Percentiles rank a stretch among this genome's conserved stretches.
These are phyloP conservation scores for Scomber scombrus DNA, from an alignment of 2,113 vertebrate species.

Conservation along the genomic window DNA sequence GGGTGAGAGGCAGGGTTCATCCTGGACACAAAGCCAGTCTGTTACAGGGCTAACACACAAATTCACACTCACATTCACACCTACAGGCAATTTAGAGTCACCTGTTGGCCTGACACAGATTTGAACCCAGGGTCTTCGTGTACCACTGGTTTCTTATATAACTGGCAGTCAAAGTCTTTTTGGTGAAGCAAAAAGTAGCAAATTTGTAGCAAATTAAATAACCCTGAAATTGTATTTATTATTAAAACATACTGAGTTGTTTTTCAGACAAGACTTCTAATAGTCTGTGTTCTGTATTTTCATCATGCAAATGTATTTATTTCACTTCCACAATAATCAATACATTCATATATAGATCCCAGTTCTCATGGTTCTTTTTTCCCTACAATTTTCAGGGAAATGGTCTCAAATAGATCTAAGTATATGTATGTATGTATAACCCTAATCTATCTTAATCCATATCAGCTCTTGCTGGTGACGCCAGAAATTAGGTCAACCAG, in stretches of 20 bases:
- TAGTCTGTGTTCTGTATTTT: not conserved
- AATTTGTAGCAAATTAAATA: not conserved
- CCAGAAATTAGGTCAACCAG: conserved; percentile 72
- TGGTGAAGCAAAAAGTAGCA: not conserved
- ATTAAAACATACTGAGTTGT: not conserved
- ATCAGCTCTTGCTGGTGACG: conserved; percentile 52
- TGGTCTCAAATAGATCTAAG: conserved; percentile 18
- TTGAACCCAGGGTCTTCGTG: not conserved
- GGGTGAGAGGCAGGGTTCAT: conserved; percentile 21
- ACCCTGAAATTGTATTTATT: no score
- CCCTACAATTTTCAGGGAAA: conserved; percentile 15
- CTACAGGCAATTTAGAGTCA: conserved; percentile 39
- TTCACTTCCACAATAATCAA: not conserved
- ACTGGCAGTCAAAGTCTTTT: not conserved
- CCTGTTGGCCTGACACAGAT: conserved; percentile 9
- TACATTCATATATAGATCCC: not conserved
- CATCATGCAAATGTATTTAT: not conserved
- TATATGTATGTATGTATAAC: conserved; percentile 30
- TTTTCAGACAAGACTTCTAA: not conserved
- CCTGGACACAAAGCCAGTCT: conserved; percentile 32
- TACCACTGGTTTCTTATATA: not conserved
- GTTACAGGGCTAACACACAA: conserved; percentile 44
- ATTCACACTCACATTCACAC: conserved; percentile 56
- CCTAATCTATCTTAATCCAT: conserved; percentile 72
- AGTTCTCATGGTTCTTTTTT: not conserved